Conservation (phyloP, 1,140 invertebrate genomes). For the Solenopsis invicta region DNA sequence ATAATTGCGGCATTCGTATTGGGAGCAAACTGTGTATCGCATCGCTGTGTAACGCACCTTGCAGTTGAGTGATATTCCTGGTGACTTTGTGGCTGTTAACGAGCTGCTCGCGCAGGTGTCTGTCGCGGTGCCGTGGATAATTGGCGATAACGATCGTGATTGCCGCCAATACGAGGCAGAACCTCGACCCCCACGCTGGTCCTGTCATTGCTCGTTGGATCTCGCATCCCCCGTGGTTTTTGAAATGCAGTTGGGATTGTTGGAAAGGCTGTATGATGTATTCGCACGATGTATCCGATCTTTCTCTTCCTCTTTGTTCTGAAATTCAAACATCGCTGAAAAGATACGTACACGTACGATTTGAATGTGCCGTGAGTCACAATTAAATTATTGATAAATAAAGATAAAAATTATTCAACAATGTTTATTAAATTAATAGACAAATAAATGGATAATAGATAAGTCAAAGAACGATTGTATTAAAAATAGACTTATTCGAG, state of each 20-base stretch:
- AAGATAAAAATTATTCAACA: neutral
- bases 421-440: neutral
- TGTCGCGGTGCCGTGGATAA: slow-evolving; percentile 81
- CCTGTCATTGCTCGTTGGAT: slow-evolving; percentile 82
- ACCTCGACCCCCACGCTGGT: slow-evolving; percentile 82
- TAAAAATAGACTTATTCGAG: neutral
- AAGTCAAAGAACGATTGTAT: neutral
- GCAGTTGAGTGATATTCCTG: slow-evolving; percentile 78
- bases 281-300: neutral
- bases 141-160: slow-evolving; percentile 83
- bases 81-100: slow-evolving; percentile 68
- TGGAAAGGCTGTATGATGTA: slow-evolving; percentile 41
- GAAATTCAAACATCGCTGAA: slow-evolving; percentile 67
- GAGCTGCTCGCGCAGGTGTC: slow-evolving; percentile 74
- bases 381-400: neutral
- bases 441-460: neutral
- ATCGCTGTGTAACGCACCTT: slow-evolving; percentile 77
- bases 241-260: slow-evolving; percentile 48
- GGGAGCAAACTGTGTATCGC: neutral
- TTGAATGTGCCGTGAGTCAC: neutral
- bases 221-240: slow-evolving; percentile 82
- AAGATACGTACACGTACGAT: neutral
- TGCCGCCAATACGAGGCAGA: slow-evolving; percentile 81
- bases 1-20: neutral
- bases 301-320: slow-evolving; percentile 23